Percentiles rank a stretch among this genome's conserved stretches.
These are phyloP conservation scores for Microtus pennsylvanicus DNA, from an alignment of 2,113 vertebrate genomes.

Conservation along the genomic window DNA sequence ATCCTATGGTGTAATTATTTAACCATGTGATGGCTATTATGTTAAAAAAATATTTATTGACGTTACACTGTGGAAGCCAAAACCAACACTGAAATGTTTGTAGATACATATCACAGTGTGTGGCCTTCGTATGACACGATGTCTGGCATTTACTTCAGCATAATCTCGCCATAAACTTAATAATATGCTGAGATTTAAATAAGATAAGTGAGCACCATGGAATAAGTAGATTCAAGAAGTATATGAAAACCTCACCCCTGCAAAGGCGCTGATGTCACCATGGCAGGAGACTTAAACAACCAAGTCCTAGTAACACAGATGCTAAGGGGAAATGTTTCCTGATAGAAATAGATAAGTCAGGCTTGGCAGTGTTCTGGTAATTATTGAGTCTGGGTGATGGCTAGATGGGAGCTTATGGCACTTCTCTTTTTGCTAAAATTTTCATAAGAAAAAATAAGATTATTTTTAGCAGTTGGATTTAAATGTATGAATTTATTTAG, in stretches of 20 bases:
- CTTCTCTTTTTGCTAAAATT: background rate
- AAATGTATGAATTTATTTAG: background rate
- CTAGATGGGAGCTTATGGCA: background rate
- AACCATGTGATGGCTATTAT: background rate
- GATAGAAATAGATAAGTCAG: background rate
- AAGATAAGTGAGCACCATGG: background rate
- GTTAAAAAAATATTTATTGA: background rate
- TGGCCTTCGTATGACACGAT: background rate
- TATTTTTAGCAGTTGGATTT: background rate
- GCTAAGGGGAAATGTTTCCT: background rate
- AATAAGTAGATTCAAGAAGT: background rate
- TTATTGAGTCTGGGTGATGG: background rate
- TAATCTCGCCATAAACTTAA: background rate
- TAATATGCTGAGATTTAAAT: conserved; percentile 10
- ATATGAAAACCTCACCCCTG: background rate
- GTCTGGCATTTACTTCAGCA: background rate
- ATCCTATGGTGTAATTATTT: background rate
- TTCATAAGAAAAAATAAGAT: conserved; percentile 44
- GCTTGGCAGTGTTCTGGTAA: background rate
- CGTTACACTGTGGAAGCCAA: background rate
- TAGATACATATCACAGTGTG: background rate
- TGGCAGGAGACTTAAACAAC: background rate
- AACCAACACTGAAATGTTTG: background rate
- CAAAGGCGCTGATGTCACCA: background rate
- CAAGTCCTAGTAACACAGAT: background rate